These are phyloP conservation scores for Psettodes erumei DNA, from an alignment of 2,113 vertebrate species.

Conservation along the genomic window DNA sequence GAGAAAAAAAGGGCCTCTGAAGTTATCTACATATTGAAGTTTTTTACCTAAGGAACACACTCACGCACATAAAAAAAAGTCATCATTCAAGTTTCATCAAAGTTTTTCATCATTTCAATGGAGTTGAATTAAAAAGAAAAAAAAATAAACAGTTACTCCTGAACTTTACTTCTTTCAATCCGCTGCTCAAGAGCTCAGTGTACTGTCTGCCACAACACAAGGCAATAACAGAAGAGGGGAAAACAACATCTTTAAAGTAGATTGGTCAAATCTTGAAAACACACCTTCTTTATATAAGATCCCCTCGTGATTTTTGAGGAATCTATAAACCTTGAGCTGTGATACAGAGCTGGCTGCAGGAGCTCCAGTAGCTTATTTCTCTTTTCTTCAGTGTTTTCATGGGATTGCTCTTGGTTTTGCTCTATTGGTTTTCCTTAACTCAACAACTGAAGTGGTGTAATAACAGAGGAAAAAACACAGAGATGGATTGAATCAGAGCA, in stretches of 20 bases:
- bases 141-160: slow-evolving; percentile 32
- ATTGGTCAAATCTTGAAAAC: slow-evolving; percentile 3
- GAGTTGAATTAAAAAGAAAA: slow-evolving; percentile 39
- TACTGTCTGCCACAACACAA: slow-evolving; percentile 13
- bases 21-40: slow-evolving; percentile 66
- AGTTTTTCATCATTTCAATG: slow-evolving; percentile 47
- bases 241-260: not conserved
- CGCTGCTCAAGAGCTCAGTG: slow-evolving; percentile 5
- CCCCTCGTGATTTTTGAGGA: slow-evolving; percentile 5
- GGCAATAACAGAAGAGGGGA: not conserved
- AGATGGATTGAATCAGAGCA: slow-evolving; percentile 39
- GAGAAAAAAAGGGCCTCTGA: slow-evolving; percentile 35
- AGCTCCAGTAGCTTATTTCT: not conserved
- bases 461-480: slow-evolving; percentile 49
- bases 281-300: slow-evolving; percentile 1
- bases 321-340: slow-evolving; percentile 13
- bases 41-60: slow-evolving; percentile 55
- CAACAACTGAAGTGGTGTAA: slow-evolving; percentile 45
- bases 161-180: slow-evolving; percentile 28
- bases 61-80: slow-evolving; percentile 29
- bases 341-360: slow-evolving; percentile 24
- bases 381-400: slow-evolving; percentile 37
- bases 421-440: slow-evolving; percentile 46
- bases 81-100: slow-evolving; percentile 55
- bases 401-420: slow-evolving; percentile 43